Percentiles rank a stretch among this genome's conserved stretches.
Conservation (phyloP, 2,888 invertebrate genomes). For the Panzeria rudis region DNA sequence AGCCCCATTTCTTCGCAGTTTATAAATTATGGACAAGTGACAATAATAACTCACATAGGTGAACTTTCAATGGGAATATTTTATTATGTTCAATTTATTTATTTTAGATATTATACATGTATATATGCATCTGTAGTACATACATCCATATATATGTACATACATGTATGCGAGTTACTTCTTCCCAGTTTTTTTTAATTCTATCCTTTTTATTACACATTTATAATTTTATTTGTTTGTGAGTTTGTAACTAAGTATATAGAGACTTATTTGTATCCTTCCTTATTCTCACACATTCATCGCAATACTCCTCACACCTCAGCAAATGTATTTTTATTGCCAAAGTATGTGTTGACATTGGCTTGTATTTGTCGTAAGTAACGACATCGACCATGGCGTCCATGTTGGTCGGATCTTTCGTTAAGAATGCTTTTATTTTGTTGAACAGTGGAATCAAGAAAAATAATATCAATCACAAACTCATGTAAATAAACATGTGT, state of each 20-base stretch:
- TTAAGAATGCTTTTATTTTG: slow-evolving; percentile 49
- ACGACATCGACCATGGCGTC: slow-evolving; percentile 78
- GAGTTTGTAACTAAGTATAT: neutral
- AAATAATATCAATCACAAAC: neutral
- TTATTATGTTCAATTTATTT: slow-evolving; percentile 69
- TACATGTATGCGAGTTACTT: neutral
- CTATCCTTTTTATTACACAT: slow-evolving; percentile 15
- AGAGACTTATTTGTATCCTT: slow-evolving; percentile 10
- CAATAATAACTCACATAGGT: slow-evolving; percentile 38
- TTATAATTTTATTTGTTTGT: neutral
- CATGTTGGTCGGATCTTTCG: slow-evolving; percentile 68
- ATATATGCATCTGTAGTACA: too few relatives aligned
- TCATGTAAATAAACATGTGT: neutral
- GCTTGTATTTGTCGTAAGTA: slow-evolving; percentile 83
- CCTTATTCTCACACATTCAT: slow-evolving; percentile 55
- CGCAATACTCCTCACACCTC: slow-evolving; percentile 38
- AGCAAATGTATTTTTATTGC: slow-evolving; percentile 74
- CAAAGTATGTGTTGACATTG: slow-evolving; percentile 83
- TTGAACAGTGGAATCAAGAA: slow-evolving; percentile 48
- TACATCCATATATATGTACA: neutral
- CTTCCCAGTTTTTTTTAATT: neutral
- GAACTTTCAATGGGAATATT: slow-evolving; percentile 32
- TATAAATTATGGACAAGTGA: slow-evolving; percentile 37
- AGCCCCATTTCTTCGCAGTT: neutral
- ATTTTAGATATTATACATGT: neutral